phyloP scores from a whole-genome alignment of 64 coral and sea anemone species.

The Anthopleura sola region DNA sequence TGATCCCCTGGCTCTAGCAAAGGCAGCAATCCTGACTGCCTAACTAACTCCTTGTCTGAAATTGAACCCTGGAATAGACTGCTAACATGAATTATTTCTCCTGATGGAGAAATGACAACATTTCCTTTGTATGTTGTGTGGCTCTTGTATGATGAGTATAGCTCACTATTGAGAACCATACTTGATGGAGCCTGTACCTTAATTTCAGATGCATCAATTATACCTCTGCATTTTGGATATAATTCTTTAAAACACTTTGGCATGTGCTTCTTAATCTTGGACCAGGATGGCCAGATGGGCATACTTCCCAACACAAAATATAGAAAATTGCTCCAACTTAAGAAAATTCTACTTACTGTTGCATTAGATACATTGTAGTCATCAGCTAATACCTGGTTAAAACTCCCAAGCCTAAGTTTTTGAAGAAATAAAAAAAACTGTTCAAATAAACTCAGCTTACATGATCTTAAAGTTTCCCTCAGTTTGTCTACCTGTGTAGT shows the following conservation, averaged over 20 bases:
- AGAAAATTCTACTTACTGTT: slow-evolving; percentile 10
- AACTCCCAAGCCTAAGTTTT: too few species aligned
- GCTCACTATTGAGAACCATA: slow-evolving; percentile 8
- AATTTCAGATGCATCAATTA: slow-evolving; percentile 54
- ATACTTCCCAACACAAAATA: slow-evolving; percentile 36
- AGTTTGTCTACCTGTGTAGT: slow-evolving; percentile 28
- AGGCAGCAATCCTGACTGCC: background rate
- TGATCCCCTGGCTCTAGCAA: slow-evolving; percentile 18
- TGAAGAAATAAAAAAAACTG: too few species aligned
- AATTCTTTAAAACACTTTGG: background rate
- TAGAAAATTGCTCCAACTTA: slow-evolving; percentile 34
- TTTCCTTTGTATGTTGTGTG: slow-evolving; percentile 37
- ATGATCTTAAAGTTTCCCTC: slow-evolving; percentile 25
- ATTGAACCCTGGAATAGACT: slow-evolving; percentile 31
- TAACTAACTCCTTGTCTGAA: slow-evolving; percentile 37
- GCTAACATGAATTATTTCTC: slow-evolving; percentile 32
- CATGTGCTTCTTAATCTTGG: background rate
- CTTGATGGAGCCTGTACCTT: slow-evolving; percentile 30
- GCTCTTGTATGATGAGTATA: slow-evolving; percentile 34
- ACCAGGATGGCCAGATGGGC: slow-evolving; percentile 23
- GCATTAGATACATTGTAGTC: background rate
- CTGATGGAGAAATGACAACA: slow-evolving; percentile 21
- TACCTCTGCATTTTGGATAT: slow-evolving; percentile 2
- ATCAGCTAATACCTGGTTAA: too few species aligned
- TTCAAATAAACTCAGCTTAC: slow-evolving; percentile 31